phyloP scores from a whole-genome alignment of 1,140 invertebrate species.

The Magallana angulata region DNA sequence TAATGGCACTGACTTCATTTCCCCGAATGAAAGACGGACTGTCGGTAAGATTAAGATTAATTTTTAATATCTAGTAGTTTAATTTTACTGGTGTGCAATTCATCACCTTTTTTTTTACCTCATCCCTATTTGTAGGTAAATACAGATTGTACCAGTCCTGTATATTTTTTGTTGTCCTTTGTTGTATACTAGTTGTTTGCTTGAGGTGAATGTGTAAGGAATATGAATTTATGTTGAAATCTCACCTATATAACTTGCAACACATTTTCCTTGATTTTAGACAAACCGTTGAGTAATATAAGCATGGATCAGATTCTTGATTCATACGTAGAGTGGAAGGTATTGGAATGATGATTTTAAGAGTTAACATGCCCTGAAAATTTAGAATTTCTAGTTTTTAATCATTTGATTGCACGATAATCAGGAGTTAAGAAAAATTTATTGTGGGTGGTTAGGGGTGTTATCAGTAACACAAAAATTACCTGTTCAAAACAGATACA shows the following conservation, averaged over 20 bases:
- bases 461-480: background rate
- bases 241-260: background rate
- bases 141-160: background rate
- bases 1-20: background rate
- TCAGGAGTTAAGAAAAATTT: background rate
- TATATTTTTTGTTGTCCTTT: slow-evolving; percentile 13
- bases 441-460: background rate
- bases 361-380: background rate
- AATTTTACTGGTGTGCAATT: background rate
- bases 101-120: slow-evolving; percentile 7
- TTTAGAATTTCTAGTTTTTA: slow-evolving; percentile 8
- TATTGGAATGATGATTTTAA: slow-evolving; percentile 8
- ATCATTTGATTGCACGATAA: background rate
- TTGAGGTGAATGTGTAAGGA: background rate
- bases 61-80: background rate
- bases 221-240: background rate
- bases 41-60: background rate
- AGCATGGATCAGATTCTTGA: slow-evolving; percentile 10
- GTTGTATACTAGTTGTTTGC: background rate
- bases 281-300: slow-evolving; percentile 17
- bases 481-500: background rate
- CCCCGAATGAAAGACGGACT: slow-evolving; percentile 5
- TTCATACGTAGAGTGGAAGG: slow-evolving; percentile 15
- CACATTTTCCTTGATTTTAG: slow-evolving; percentile 11
- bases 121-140: background rate